phyloP scores from a whole-genome alignment of 2,888 invertebrate species.

The Galeopsomyia nigrocyanea region DNA sequence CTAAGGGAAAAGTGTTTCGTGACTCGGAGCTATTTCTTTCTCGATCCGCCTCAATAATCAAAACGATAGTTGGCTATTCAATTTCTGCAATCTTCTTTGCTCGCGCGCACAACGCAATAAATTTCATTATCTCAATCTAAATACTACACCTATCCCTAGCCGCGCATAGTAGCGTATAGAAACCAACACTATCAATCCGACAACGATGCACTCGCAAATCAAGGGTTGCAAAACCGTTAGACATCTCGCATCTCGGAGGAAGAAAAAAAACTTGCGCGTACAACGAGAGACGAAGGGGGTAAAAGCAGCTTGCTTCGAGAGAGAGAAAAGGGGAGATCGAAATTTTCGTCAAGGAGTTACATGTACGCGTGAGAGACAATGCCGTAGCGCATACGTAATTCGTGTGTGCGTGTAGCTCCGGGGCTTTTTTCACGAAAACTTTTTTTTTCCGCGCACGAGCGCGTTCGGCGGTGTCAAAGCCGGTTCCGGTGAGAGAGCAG shows the following conservation, averaged over 20 bases:
- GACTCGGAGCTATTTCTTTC: conserved; percentile 30
- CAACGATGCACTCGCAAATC: conserved; percentile 3
- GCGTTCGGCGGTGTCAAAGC: conserved; percentile 22
- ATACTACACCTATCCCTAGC: background rate
- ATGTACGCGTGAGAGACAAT: conserved; percentile 31
- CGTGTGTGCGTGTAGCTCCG: conserved; percentile 4
- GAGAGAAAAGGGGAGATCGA: conserved; percentile 14
- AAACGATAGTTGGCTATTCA: conserved; percentile 9
- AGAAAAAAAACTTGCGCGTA: conserved; percentile 5
- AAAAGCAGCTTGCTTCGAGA: conserved; percentile 22
- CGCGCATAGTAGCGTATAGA: background rate
- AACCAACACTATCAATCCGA: conserved; percentile 1
- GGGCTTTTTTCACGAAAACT: conserved; percentile 36
- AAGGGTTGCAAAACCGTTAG: conserved; percentile 13
- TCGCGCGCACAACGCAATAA: background rate
- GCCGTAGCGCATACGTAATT: conserved; percentile 15
- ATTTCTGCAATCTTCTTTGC: too few species aligned
- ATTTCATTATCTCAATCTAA: conserved; percentile 3
- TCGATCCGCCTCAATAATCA: conserved; percentile 30
- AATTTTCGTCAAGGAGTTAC: conserved; percentile 44
- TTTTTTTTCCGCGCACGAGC: conserved; percentile 40
- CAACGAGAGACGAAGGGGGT: conserved; percentile 8
- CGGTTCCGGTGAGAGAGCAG: conserved; percentile 36
- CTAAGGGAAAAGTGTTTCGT: conserved; percentile 9
- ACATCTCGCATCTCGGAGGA: conserved; percentile 4